A percentile compares a stretch with the other conserved stretches of the same genome.
These are phyloP conservation scores for Callospermophilus lateralis DNA, from an alignment of 2,113 vertebrate genomes.

Conservation along the genomic window DNA sequence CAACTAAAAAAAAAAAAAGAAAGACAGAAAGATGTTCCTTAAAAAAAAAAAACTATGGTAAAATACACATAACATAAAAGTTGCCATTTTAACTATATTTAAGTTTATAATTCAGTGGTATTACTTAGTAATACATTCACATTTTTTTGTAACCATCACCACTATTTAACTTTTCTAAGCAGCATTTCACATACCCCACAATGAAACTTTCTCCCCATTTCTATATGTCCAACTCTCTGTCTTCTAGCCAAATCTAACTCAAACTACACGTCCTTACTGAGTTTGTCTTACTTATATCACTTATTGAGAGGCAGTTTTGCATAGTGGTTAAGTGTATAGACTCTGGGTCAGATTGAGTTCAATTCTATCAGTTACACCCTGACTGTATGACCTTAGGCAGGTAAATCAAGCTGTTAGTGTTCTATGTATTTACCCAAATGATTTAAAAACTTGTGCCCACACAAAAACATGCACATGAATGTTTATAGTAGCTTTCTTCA, in stretches of 20 bases:
- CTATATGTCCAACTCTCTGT: neutral
- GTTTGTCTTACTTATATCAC: neutral
- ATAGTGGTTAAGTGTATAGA: neutral
- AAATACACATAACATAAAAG: neutral
- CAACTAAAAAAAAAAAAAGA: neutral
- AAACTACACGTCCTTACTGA: neutral
- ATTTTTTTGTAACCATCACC: neutral
- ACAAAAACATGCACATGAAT: neutral
- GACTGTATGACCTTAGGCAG: neutral
- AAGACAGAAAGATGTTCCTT: neutral
- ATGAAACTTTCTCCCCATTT: neutral
- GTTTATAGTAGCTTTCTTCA: slow-evolving; percentile 20
- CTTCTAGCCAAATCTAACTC: neutral
- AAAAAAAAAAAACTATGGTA: neutral
- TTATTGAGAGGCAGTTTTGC: neutral
- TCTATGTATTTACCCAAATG: neutral
- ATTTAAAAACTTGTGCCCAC: neutral
- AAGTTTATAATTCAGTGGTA: neutral
- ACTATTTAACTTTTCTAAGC: neutral
- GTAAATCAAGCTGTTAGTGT: neutral
- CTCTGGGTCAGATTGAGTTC: neutral
- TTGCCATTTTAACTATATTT: slow-evolving; percentile 33
- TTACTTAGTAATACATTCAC: neutral
- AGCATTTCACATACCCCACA: neutral
- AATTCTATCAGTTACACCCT: neutral